A percentile compares a stretch with the other conserved stretches of the same genome.
phyloP scores from a whole-genome alignment of 2,888 invertebrate genomes.

The Cheilosia vulpina region DNA sequence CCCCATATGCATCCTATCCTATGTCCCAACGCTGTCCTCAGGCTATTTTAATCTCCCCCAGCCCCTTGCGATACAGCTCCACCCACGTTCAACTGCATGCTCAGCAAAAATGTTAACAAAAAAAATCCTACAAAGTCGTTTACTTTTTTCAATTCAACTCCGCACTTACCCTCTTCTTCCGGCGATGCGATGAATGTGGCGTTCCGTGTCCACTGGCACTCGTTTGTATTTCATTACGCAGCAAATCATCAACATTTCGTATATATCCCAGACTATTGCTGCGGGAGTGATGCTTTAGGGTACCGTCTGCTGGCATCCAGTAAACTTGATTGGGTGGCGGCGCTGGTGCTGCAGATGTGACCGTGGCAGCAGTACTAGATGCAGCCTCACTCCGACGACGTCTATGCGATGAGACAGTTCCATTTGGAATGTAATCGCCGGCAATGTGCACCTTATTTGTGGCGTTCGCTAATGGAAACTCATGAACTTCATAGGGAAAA shows the following conservation, averaged over 20 bases:
- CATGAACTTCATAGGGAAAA: conserved; percentile 81
- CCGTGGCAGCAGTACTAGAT: conserved; percentile 50
- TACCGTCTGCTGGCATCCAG: conserved; percentile 80
- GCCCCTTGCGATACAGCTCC: conserved; percentile 1
- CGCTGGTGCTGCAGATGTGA: conserved; percentile 59
- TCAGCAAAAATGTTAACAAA: conserved; percentile 18
- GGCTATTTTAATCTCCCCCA: conserved; percentile 61
- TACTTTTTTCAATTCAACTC: conserved; percentile 1
- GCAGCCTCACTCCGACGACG: conserved; percentile 60
- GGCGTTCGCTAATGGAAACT: conserved; percentile 81
- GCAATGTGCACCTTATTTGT: conserved; percentile 82
- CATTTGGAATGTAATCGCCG: conserved; percentile 80
- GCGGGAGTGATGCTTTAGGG: conserved; percentile 77
- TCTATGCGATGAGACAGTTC: conserved; percentile 73
- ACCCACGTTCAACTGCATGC: conserved; percentile 34
- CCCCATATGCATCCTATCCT: neutral
- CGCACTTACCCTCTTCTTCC: conserved; percentile 81
- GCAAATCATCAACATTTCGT: conserved; percentile 82
- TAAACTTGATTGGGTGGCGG: conserved; percentile 80
- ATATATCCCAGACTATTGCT: conserved; percentile 82
- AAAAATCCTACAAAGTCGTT: conserved; percentile 10
- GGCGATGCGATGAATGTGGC: conserved; percentile 79
- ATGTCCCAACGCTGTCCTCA: conserved; percentile 25
- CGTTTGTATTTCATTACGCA: conserved; percentile 77
- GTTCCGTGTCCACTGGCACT: conserved; percentile 78